A percentile compares a stretch with the other conserved stretches of the same genome.
phyloP scores from a whole-genome alignment of 2,797 vertebrate genomes.

The Malurus splendens region DNA sequence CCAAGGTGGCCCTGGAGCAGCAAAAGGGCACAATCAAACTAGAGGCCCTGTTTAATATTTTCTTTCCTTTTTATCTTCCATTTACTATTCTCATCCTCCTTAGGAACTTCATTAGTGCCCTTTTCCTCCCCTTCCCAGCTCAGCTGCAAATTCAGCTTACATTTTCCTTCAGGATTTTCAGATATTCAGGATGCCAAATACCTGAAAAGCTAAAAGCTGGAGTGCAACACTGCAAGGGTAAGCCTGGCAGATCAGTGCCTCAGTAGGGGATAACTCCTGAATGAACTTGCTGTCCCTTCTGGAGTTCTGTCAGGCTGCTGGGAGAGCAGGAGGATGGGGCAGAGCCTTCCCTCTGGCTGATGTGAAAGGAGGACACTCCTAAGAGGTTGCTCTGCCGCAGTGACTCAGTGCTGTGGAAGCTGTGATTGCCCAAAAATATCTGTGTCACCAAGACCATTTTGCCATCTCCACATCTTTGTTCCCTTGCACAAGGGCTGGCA shows the following conservation, averaged over 20 bases:
- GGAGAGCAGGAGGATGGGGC: not conserved
- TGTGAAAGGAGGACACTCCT: not conserved
- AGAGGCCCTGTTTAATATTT: not conserved
- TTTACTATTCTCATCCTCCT: not conserved
- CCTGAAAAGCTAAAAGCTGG: not conserved
- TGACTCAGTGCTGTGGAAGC: not conserved
- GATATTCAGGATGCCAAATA: not conserved
- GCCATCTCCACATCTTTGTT: not conserved
- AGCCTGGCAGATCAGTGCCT: not conserved
- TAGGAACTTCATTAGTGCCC: not conserved
- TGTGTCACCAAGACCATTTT: not conserved
- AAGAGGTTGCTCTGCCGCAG: not conserved
- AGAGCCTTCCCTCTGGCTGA: not conserved
- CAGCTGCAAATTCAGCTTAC: not conserved
- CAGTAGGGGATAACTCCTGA: not conserved
- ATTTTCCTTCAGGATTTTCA: not conserved
- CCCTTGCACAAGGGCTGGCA: not conserved
- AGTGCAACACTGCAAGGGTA: not conserved
- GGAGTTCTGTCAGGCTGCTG: not conserved
- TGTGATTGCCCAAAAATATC: not conserved
- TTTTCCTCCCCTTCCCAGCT: not conserved
- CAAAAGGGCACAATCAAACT: not conserved
- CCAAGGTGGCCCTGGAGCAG: not conserved
- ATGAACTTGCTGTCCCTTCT: not conserved
- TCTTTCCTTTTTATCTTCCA: not conserved